Conservation (phyloP, 2,797 vertebrate genomes). For the Crocidura indochinensis region DNA sequence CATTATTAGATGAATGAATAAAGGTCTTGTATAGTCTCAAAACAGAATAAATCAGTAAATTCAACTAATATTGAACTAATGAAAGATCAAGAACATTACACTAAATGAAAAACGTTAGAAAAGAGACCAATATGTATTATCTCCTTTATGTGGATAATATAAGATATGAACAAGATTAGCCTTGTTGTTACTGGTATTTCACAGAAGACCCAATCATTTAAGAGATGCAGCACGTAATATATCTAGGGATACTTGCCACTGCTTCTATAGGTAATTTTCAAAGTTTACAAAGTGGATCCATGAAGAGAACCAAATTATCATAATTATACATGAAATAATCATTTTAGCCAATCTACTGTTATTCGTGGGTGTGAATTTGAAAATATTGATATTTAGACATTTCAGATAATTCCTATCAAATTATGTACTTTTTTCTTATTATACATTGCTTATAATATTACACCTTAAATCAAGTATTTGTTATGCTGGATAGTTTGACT, state of each 20-base stretch:
- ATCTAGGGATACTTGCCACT: neutral
- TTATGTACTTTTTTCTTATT: neutral
- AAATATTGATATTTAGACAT: conserved; percentile 10
- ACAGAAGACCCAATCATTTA: neutral
- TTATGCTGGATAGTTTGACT: neutral
- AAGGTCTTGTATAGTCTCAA: too few relatives aligned
- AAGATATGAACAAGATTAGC: neutral
- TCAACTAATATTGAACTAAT: neutral
- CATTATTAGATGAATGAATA: neutral
- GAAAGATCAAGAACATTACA: neutral
- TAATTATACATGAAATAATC: conserved; percentile 12
- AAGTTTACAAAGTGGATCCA: conserved; percentile 25
- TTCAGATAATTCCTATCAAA: conserved; percentile 1
- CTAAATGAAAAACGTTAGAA: neutral
- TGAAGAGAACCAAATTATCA: neutral
- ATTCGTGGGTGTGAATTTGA: neutral
- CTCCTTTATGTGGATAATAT: neutral
- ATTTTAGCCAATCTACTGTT: neutral
- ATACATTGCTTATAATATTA: neutral
- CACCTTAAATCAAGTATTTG: neutral
- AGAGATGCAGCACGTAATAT: neutral
- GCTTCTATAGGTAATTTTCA: neutral
- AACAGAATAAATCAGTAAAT: too few relatives aligned
- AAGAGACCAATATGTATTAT: neutral
- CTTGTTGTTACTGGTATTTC: neutral